phyloP scores from a whole-genome alignment of 2,797 vertebrate species.

The Sarcophilus harrisii region DNA sequence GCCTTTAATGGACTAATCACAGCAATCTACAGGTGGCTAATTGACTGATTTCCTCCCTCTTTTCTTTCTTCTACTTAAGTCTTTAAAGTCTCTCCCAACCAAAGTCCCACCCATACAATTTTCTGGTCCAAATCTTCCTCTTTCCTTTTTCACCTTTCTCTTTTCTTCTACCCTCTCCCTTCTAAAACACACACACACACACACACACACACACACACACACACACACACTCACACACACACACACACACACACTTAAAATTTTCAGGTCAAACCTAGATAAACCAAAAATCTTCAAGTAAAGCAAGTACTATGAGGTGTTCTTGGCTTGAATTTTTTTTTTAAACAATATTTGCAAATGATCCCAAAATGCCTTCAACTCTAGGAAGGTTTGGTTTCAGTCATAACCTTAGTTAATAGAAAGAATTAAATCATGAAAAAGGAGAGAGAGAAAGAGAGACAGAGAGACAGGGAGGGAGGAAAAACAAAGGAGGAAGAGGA shows the following conservation, averaged over 20 bases:
- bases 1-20: neutral
- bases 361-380: neutral
- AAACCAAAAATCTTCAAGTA: constrained; percentile 8
- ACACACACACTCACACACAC: no score
- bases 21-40: constrained; percentile 31
- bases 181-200: neutral
- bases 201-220: neutral
- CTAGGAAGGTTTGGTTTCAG: constrained; percentile 13
- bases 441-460: neutral
- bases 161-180: neutral
- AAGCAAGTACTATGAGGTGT: neutral
- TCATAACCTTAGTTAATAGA: constrained; percentile 46
- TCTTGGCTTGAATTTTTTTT: neutral
- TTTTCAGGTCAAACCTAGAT: constrained; percentile 49
- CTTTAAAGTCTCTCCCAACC: neutral
- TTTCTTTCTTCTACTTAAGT: constrained; percentile 28
- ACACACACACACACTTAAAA: neutral
- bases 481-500: no score
- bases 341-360: fast-evolving
- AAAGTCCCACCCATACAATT: neutral
- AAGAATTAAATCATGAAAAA: neutral
- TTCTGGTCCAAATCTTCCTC: neutral
- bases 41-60: constrained; percentile 50
- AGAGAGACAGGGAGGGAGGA: no score
- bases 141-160: constrained; percentile 5